Evolutionary conservation across 2,797 vertebrate species (phyloP).

Genomic region (Nasua narica): DNA sequence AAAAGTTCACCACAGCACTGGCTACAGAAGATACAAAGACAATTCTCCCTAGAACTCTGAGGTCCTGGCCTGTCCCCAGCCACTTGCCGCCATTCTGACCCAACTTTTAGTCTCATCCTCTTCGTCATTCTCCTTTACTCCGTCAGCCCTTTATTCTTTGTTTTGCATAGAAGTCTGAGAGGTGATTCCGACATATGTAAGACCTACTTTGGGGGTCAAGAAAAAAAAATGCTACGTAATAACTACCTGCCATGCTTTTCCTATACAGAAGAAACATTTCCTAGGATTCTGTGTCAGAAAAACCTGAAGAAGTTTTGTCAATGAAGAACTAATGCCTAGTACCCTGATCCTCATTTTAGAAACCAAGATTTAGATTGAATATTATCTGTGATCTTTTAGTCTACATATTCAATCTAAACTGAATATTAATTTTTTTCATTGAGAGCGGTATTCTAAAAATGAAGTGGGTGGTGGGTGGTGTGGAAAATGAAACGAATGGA

Average conservation of each 20-base stretch:
- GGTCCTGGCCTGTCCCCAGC: neutral
- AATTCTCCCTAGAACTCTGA: neutral
- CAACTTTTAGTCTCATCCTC: accelerated
- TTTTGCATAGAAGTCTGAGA: neutral
- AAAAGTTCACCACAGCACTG: neutral
- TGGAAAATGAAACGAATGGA: neutral
- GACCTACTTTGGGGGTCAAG: neutral
- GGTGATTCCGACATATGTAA: neutral
- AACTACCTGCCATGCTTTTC: neutral
- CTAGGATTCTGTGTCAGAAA: neutral
- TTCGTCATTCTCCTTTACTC: neutral
- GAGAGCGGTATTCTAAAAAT: neutral
- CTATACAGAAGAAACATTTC: neutral
- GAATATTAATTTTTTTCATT: neutral
- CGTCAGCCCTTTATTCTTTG: neutral
- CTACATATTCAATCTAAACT: neutral
- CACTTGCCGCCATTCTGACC: neutral
- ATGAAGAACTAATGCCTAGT: neutral
- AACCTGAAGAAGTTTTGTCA: neutral
- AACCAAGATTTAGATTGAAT: neutral
- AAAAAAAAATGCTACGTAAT: neutral
- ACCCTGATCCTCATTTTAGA: neutral
- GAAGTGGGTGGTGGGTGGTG: neutral
- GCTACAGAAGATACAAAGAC: neutral
- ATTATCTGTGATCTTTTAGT: neutral